A percentile compares a stretch with the other conserved stretches of the same genome.
These are phyloP conservation scores for Drosophila pseudoananassae DNA, from an alignment of 1,140 invertebrate species.

Conservation along the genomic window DNA sequence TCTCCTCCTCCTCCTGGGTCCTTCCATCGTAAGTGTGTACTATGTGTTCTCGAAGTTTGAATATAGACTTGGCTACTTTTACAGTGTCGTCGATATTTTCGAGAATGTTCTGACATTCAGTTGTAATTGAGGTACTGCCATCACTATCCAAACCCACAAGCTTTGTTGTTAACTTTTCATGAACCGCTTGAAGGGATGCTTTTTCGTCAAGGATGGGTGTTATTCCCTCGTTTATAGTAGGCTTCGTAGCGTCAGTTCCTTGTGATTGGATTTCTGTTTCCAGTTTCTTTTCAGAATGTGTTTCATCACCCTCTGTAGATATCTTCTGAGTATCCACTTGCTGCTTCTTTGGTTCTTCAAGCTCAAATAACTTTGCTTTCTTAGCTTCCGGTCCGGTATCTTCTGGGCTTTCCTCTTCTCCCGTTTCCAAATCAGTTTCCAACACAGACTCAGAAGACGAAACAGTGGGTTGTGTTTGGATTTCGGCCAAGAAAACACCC, in stretches of 20 bases:
- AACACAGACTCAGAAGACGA: constrained; percentile 33
- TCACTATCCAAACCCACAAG: constrained; percentile 11
- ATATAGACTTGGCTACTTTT: constrained; percentile 57
- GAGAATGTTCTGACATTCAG: constrained; percentile 38
- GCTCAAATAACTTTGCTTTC: constrained; percentile 35
- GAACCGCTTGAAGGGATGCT: constrained; percentile 3
- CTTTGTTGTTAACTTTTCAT: constrained; percentile 4
- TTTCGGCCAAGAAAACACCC: constrained; percentile 11
- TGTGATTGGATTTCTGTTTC: neutral
- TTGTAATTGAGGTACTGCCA: constrained; percentile 13
- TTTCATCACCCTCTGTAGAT: constrained; percentile 1
- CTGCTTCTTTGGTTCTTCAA: constrained; percentile 7
- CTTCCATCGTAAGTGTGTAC: constrained; percentile 76
- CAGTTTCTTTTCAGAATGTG: neutral
- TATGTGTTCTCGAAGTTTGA: constrained; percentile 72
- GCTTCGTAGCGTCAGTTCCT: neutral
- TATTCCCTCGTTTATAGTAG: neutral
- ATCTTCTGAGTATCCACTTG: neutral
- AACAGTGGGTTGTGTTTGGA: constrained; percentile 15
- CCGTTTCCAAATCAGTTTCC: constrained; percentile 10
- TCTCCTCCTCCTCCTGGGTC: constrained; percentile 16
- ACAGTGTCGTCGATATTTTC: constrained; percentile 38
- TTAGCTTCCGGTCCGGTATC: constrained; percentile 24
- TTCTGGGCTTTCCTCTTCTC: constrained; percentile 20
- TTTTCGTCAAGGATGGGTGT: neutral